phyloP scores from a whole-genome alignment of 2,888 invertebrate species.

The Papilio gigon region DNA sequence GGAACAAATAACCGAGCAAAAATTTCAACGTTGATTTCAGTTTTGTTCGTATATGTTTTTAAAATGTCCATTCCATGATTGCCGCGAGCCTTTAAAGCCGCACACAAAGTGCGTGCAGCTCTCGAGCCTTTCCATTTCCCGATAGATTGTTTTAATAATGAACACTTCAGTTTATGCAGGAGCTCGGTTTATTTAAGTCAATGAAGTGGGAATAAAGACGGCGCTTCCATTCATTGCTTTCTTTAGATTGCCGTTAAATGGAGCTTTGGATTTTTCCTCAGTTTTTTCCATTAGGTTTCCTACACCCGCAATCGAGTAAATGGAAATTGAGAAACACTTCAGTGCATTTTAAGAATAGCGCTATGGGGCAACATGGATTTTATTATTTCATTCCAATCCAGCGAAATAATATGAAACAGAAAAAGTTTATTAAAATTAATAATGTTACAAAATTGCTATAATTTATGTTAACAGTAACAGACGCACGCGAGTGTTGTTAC shows the following conservation, averaged over 20 bases:
- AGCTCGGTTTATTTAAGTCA: constrained; percentile 59
- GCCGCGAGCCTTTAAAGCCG: constrained; percentile 18
- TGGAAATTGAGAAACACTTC: constrained; percentile 40
- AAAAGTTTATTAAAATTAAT: not conserved
- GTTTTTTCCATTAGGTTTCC: constrained; percentile 33
- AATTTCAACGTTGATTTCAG: constrained; percentile 1
- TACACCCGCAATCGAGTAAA: constrained; percentile 37
- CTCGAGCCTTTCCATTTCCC: constrained; percentile 19
- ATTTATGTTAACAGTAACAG: too few species aligned
- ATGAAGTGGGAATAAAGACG: constrained; percentile 46
- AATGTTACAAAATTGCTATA: too few species aligned
- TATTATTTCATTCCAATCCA: constrained; percentile 9
- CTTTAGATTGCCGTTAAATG: constrained; percentile 37
- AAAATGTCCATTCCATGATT: constrained; percentile 24
- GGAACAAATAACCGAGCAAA: constrained; percentile 9
- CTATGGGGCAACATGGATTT: not conserved
- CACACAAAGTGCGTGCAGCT: constrained; percentile 14
- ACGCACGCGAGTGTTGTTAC: not conserved
- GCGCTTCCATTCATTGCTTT: constrained; percentile 34
- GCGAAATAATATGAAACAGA: not conserved
- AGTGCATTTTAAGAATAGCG: constrained; percentile 38
- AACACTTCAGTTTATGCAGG: constrained; percentile 58
- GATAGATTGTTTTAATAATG: constrained; percentile 50
- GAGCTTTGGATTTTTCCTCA: constrained; percentile 31
- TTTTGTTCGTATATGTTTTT: constrained; percentile 12